These are phyloP conservation scores for Oncorhynchus clarkii DNA, from an alignment of 2,113 vertebrate species.

Conservation along the genomic window DNA sequence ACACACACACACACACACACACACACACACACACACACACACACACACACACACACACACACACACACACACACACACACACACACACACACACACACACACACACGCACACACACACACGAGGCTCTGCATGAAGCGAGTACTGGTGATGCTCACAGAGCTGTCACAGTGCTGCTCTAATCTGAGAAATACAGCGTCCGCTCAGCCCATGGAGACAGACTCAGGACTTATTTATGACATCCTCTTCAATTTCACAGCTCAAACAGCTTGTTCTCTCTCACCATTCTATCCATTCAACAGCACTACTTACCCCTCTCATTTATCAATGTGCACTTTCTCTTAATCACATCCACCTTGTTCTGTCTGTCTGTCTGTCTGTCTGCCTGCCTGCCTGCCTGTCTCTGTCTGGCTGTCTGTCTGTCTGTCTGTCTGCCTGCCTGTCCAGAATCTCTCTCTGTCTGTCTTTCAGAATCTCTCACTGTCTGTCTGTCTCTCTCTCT, in stretches of 20 bases:
- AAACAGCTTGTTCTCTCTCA: not conserved
- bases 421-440: no score
- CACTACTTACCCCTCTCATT: not conserved
- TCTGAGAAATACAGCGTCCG: not conserved
- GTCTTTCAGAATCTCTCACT: no score
- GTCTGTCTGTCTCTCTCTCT: no score
- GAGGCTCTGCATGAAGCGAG: not conserved
- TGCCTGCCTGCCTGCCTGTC: no score
- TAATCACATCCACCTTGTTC: not conserved
- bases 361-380: no score
- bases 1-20: not conserved
- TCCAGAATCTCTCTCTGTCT: no score
- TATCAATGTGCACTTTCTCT: slow-evolving; percentile 18
- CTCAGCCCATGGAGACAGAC: not conserved
- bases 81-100: not conserved
- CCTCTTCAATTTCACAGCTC: not conserved
- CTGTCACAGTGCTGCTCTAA: not conserved
- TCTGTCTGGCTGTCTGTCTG: no score
- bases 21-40: not conserved
- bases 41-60: not conserved
- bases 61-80: not conserved
- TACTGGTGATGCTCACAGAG: not conserved
- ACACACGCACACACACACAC: no score
- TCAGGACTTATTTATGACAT: slow-evolving; percentile 2
- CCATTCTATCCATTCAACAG: not conserved